Evolutionary conservation across 1,140 invertebrate genomes (phyloP).

Genomic region (Musca vetustissima): DNA sequence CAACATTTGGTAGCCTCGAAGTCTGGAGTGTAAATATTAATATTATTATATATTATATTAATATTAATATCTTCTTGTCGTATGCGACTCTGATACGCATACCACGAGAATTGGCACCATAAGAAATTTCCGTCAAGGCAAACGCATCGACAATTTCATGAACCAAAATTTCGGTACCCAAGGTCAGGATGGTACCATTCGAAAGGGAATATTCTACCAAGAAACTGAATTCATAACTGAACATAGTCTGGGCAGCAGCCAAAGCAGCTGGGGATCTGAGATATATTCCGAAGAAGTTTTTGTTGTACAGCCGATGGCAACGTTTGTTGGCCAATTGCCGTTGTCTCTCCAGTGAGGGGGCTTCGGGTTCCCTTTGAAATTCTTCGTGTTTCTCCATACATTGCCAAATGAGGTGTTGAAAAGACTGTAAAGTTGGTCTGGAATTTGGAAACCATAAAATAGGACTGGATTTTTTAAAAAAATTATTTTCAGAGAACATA

Average conservation of each 20-base stretch:
- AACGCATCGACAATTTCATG: slow-evolving; percentile 73
- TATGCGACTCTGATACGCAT: slow-evolving; percentile 83
- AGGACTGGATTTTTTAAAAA: too few relatives aligned
- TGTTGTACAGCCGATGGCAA: slow-evolving; percentile 65
- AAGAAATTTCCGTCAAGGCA: slow-evolving; percentile 82
- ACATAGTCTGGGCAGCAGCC: slow-evolving; percentile 61
- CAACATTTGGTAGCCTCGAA: slow-evolving; percentile 87
- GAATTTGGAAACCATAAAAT: too few relatives aligned
- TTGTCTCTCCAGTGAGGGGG: slow-evolving; percentile 64
- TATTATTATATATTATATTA: too few relatives aligned
- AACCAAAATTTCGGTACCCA: slow-evolving; percentile 64
- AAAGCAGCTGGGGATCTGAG: slow-evolving; percentile 55
- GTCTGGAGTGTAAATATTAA: slow-evolving; percentile 79
- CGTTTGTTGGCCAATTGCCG: slow-evolving; percentile 64
- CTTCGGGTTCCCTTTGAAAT: slow-evolving; percentile 65
- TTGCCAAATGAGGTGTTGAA: slow-evolving; percentile 74
- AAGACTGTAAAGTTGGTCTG: too few relatives aligned
- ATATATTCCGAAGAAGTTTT: slow-evolving; percentile 65
- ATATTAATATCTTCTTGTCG: slow-evolving; percentile 68
- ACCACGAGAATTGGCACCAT: slow-evolving; percentile 82
- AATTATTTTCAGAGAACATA: too few relatives aligned
- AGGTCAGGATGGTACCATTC: slow-evolving; percentile 59
- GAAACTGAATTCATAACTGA: slow-evolving; percentile 71
- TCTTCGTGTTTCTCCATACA: slow-evolving; percentile 75
- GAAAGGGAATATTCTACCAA: slow-evolving; percentile 66